A percentile compares a stretch with the other conserved stretches of the same genome.
Conservation (phyloP, 2,888 invertebrate species). For the Morpho deidamia region DNA sequence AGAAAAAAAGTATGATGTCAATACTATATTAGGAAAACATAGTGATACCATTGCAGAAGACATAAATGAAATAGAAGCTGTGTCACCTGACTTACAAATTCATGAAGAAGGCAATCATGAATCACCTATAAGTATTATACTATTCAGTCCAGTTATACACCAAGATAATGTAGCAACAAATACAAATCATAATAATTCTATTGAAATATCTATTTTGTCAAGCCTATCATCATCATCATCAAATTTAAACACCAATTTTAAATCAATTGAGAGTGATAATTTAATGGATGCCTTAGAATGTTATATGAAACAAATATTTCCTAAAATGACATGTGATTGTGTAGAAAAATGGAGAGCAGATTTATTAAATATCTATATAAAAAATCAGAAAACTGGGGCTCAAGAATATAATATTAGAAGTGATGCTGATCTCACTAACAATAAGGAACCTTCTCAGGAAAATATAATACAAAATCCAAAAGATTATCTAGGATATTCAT, state of each 20-base stretch:
- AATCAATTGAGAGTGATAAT: not conserved
- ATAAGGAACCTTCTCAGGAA: constrained; percentile 8
- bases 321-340: not conserved
- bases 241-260: not conserved
- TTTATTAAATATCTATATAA: no score
- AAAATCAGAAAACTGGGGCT: no score
- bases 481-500: constrained; percentile 33
- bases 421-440: not conserved
- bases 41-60: not conserved
- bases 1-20: not conserved
- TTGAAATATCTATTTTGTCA: not conserved
- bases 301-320: not conserved
- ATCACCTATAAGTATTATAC: constrained; percentile 24
- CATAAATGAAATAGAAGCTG: not conserved
- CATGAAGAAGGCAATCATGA: constrained; percentile 1
- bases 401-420: no score
- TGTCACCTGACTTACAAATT: not conserved
- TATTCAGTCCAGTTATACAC: constrained; percentile 29
- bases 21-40: not conserved
- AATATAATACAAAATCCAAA: constrained; percentile 38
- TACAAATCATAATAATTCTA: not conserved
- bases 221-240: not conserved
- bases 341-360: no score
- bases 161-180: constrained; percentile 6
- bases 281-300: not conserved